A percentile compares a stretch with the other conserved stretches of the same genome.
phyloP scores from a whole-genome alignment of 2,113 vertebrate species.

The Cacatua alba region DNA sequence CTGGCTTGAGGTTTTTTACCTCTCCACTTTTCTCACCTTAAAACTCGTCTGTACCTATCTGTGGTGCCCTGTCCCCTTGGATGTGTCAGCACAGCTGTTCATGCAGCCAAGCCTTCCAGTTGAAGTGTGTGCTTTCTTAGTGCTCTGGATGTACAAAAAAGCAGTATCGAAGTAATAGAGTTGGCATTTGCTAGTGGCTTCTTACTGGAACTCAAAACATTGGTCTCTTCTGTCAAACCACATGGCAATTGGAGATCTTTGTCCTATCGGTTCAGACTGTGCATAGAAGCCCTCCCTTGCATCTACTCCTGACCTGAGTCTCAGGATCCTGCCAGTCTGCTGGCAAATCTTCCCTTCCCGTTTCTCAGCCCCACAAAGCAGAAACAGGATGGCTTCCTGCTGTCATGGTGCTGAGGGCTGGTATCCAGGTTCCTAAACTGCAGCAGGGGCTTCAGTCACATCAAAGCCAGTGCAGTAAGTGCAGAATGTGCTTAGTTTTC shows the following conservation, averaged over 20 bases:
- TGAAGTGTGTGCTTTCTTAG: not conserved
- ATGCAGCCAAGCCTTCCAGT: not conserved
- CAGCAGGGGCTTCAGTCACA: not conserved
- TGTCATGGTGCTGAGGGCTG: fast-evolving
- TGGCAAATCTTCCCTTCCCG: not conserved
- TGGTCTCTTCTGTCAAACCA: not conserved
- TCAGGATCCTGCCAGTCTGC: not conserved
- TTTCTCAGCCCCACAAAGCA: not conserved
- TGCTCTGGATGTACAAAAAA: not conserved
- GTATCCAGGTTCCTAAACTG: not conserved
- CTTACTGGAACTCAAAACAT: fast-evolving
- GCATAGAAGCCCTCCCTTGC: not conserved
- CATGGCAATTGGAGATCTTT: not conserved
- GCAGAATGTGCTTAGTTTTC: not conserved
- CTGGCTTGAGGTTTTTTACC: not conserved
- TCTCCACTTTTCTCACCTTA: not conserved
- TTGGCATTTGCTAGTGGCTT: not conserved
- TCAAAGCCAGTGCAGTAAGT: not conserved
- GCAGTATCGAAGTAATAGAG: fast-evolving
- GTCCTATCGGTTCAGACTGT: fast-evolving
- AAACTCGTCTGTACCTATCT: not conserved
- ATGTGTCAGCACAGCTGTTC: not conserved
- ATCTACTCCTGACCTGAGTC: not conserved
- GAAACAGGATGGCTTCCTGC: not conserved
- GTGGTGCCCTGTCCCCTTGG: not conserved